These are phyloP conservation scores for Triplophysa rosa DNA, from an alignment of 2,113 vertebrate genomes.

Conservation along the genomic window DNA sequence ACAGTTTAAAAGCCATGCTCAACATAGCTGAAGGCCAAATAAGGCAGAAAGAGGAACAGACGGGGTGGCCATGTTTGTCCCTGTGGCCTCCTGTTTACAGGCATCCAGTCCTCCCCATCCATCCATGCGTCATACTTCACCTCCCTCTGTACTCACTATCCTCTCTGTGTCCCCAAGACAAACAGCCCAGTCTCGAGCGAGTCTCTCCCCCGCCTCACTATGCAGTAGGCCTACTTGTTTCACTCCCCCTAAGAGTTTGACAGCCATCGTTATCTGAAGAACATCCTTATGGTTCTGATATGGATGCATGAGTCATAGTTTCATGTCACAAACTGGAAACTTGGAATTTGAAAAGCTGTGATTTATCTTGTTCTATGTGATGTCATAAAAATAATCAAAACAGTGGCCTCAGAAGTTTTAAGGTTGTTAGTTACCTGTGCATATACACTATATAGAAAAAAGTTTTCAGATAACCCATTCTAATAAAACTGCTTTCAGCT, in stretches of 20 bases:
- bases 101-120: conserved; percentile 53
- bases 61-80: conserved; percentile 61
- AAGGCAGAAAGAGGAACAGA: conserved; percentile 61
- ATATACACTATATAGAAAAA: no score
- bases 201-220: background rate
- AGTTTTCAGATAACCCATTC: no score
- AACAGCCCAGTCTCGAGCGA: conserved; percentile 7
- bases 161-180: conserved; percentile 19
- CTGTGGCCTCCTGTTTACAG: conserved; percentile 66
- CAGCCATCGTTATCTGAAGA: background rate
- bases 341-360: background rate
- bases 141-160: conserved; percentile 48
- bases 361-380: background rate
- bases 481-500: no score
- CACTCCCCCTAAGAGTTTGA: conserved; percentile 1
- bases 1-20: conserved; percentile 9
- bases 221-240: background rate
- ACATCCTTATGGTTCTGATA: background rate
- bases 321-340: background rate
- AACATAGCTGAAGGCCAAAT: conserved; percentile 65
- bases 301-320: background rate
- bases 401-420: no score
- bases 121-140: conserved; percentile 34
- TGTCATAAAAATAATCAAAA: no score
- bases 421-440: no score